phyloP scores from a whole-genome alignment of 2,797 vertebrate species.

The Enteromius paludinosus region DNA sequence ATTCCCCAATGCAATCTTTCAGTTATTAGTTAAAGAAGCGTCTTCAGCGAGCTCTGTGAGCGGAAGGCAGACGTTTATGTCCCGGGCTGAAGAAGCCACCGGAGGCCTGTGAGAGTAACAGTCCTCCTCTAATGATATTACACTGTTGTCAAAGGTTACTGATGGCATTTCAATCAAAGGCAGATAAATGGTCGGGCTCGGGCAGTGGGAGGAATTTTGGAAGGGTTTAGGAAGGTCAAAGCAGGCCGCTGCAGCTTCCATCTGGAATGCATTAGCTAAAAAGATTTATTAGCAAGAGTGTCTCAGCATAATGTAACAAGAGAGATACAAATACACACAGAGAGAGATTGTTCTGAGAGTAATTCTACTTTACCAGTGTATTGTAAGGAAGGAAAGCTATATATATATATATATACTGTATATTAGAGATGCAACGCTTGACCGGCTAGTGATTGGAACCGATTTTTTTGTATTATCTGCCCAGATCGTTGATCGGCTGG shows the following conservation, averaged over 20 bases:
- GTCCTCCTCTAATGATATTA: slow-evolving; percentile 73
- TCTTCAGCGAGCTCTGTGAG: not conserved
- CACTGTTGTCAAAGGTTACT: slow-evolving; percentile 84
- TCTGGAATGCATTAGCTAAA: slow-evolving; percentile 91
- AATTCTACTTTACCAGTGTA: not conserved
- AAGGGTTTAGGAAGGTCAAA: slow-evolving; percentile 93
- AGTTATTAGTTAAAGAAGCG: slow-evolving; percentile 1
- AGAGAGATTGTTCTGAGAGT: slow-evolving; percentile 8
- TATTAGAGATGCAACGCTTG: too few species aligned
- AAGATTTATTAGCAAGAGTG: slow-evolving; percentile 91
- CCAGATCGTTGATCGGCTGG: too few species aligned
- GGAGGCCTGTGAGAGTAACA: slow-evolving; percentile 13
- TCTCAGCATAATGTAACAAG: slow-evolving; percentile 81
- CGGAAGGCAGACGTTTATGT: not conserved
- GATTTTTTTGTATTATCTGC: too few species aligned
- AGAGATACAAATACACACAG: slow-evolving; percentile 29
- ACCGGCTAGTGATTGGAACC: too few species aligned
- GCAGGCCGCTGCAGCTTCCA: slow-evolving; percentile 88
- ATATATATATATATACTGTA: too few species aligned
- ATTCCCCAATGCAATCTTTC: not conserved
- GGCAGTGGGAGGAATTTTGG: slow-evolving; percentile 85
- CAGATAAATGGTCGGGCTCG: slow-evolving; percentile 79
- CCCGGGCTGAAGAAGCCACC: slow-evolving; percentile 15
- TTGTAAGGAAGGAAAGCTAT: not conserved
- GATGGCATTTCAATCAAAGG: slow-evolving; percentile 84